Evolutionary conservation across 2,797 vertebrate genomes (phyloP).

Genomic region (Arnoldichthys spilopterus): DNA sequence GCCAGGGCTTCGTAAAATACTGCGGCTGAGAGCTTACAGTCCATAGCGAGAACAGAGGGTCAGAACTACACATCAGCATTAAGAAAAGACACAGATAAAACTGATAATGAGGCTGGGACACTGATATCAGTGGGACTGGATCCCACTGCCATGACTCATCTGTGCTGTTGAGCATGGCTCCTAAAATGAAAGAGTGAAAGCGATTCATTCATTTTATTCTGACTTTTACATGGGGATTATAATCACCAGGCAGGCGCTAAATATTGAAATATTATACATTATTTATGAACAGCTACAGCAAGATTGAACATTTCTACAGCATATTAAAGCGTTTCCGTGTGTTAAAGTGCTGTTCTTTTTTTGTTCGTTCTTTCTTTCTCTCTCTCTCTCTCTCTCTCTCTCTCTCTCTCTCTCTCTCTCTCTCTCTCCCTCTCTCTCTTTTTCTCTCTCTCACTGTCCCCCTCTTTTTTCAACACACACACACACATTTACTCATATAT

Average conservation of each 20-base stretch:
- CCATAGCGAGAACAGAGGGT: not conserved
- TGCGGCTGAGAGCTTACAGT: slow-evolving; percentile 22
- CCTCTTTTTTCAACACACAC: too few species aligned
- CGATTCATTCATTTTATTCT: too few species aligned
- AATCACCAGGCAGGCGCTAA: not conserved
- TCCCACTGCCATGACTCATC: slow-evolving; percentile 1
- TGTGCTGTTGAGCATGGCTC: not conserved
- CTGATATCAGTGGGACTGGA: not conserved
- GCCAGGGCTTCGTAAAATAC: slow-evolving; percentile 4
- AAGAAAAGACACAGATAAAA: not conserved
- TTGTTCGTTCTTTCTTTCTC: not conserved
- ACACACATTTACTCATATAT: not conserved
- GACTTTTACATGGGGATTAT: not conserved
- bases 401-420: too few species aligned
- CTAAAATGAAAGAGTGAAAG: not conserved
- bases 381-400: too few species aligned
- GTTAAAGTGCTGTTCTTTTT: not conserved
- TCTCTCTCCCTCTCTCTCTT: too few species aligned
- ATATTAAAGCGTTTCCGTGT: not conserved
- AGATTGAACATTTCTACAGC: not conserved
- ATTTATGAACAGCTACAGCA: not conserved
- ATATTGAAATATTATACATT: not conserved
- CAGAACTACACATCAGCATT: not conserved
- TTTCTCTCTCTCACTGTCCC: too few species aligned
- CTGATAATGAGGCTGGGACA: not conserved